phyloP scores from a whole-genome alignment of 2,888 invertebrate genomes.

The Lottia gigantea region DNA sequence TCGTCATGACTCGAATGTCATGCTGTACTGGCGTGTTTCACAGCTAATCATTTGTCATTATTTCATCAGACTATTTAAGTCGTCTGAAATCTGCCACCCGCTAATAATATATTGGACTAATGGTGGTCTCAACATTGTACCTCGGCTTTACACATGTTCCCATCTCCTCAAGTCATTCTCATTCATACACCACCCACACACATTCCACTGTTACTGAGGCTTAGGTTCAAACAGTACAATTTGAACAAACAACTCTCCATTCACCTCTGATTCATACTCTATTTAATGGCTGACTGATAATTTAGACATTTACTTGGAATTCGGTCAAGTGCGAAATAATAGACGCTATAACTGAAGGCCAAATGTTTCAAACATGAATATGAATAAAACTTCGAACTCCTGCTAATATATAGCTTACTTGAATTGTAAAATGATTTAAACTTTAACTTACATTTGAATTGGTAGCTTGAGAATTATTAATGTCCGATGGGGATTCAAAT shows the following conservation, averaged over 20 bases:
- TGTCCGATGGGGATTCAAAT: constrained; percentile 49
- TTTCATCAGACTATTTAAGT: no score
- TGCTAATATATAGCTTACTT: not conserved
- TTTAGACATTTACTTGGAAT: not conserved
- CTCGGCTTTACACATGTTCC: not conserved
- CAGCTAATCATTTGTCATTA: no score
- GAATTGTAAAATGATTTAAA: constrained; percentile 11
- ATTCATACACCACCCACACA: constrained; percentile 14
- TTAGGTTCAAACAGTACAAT: constrained; percentile 13
- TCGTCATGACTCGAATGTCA: no score
- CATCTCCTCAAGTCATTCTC: not conserved
- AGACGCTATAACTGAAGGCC: constrained; percentile 1
- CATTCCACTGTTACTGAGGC: constrained; percentile 14
- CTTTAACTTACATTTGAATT: constrained; percentile 36
- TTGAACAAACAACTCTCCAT: constrained; percentile 11
- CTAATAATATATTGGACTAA: not conserved
- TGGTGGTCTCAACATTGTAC: not conserved
- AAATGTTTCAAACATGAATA: not conserved
- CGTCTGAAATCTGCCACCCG: no score
- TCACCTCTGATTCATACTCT: constrained; percentile 15
- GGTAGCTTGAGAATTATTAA: constrained; percentile 21
- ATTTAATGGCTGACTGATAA: constrained; percentile 3
- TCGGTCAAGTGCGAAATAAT: not conserved
- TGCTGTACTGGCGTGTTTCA: no score
- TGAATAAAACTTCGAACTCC: no score